These are phyloP conservation scores for Pantherophis vulpinus DNA, from an alignment of 2,797 vertebrate species.

Conservation along the genomic window DNA sequence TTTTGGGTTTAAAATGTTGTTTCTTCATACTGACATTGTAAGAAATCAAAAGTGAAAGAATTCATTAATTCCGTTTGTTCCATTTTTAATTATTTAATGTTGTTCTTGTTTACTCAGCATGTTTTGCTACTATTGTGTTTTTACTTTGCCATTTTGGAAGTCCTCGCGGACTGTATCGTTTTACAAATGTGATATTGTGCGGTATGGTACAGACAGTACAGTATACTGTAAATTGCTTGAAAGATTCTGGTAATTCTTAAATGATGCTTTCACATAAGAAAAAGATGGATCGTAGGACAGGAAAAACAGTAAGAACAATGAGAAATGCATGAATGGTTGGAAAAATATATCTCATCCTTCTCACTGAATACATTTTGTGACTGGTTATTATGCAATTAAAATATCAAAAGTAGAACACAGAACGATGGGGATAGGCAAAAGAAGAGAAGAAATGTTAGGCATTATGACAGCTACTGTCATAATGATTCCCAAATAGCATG, in stretches of 20 bases:
- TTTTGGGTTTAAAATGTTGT: neutral
- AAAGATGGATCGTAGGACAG: neutral
- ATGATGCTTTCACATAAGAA: neutral
- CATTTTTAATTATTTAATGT: neutral
- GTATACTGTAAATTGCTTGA: neutral
- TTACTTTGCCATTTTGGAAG: neutral
- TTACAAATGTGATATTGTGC: neutral
- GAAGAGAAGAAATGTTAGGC: neutral
- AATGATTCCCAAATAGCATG: neutral
- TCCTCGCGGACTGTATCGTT: neutral
- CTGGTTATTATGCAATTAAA: neutral
- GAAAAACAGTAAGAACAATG: neutral
- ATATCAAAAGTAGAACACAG: neutral
- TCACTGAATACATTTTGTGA: neutral
- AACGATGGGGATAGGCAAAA: neutral
- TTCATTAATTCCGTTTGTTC: neutral
- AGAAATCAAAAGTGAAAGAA: neutral
- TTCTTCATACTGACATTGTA: slow-evolving; percentile 1
- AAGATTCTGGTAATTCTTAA: neutral
- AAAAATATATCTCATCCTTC: neutral
- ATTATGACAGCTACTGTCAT: neutral
- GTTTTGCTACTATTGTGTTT: neutral
- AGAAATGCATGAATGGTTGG: neutral
- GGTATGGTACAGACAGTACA: neutral
- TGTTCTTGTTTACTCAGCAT: neutral